A percentile compares a stretch with the other conserved stretches of the same genome.
Evolutionary conservation across 2,888 invertebrate genomes (phyloP).

Genomic region (Eupeodes latifasciatus): DNA sequence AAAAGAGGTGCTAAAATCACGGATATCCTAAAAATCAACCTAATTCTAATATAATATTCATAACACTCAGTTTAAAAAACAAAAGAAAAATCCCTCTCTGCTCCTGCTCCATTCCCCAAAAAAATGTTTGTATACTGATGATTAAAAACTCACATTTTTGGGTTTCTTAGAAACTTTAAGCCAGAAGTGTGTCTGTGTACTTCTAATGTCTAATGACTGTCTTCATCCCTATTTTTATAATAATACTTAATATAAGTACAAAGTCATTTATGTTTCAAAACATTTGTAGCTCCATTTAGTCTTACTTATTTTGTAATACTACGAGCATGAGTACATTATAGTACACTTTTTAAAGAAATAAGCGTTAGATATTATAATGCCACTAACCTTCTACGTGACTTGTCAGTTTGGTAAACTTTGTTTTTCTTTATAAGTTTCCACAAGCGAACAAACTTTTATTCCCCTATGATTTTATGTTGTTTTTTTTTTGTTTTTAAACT

Average conservation of each 20-base stretch:
- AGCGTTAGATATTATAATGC: slow-evolving; percentile 5
- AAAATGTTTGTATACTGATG: too few species aligned
- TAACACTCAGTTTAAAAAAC: too few species aligned
- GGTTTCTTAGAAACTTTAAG: background rate
- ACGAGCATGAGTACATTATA: background rate
- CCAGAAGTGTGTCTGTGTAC: too few species aligned
- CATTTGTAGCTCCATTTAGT: slow-evolving; percentile 15
- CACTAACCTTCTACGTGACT: slow-evolving; percentile 47
- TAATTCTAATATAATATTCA: too few species aligned
- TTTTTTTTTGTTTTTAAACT: background rate
- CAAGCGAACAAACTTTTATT: slow-evolving; percentile 17
- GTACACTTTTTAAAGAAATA: slow-evolving; percentile 6
- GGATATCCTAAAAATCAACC: too few species aligned
- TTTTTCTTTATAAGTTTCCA: slow-evolving; percentile 14
- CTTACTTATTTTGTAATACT: background rate
- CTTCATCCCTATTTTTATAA: background rate
- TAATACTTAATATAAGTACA: background rate
- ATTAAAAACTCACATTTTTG: background rate
- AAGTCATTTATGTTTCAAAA: slow-evolving; percentile 8
- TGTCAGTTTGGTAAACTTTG: slow-evolving; percentile 36
- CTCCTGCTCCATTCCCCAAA: too few species aligned
- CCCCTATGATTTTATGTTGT: slow-evolving; percentile 32
- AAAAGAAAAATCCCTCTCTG: too few species aligned
- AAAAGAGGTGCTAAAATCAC: too few species aligned
- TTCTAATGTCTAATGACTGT: background rate